Percentiles rank a stretch among this genome's conserved stretches.
Conservation (phyloP, 2,888 invertebrate genomes). For the Athalia circularis region DNA sequence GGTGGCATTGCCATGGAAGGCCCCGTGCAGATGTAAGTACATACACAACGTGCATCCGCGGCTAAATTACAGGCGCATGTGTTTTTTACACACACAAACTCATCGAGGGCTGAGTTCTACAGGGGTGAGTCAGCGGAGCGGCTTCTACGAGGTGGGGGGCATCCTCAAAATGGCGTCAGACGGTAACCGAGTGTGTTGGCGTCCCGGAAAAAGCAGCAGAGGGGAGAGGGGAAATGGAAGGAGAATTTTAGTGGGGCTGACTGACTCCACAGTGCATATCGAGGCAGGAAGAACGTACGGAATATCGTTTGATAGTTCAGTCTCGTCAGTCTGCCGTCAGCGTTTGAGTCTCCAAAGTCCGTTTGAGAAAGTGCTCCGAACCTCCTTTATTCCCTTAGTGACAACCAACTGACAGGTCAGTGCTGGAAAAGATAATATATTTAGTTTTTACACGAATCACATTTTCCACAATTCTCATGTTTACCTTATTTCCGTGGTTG, state of each 20-base stretch:
- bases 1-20: too few relatives aligned
- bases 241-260: conserved; percentile 17
- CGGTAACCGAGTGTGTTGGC: neutral
- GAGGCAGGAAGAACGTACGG: conserved; percentile 31
- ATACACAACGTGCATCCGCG: too few relatives aligned
- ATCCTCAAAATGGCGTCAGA: conserved; percentile 42
- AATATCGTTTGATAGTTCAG: conserved; percentile 23
- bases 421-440: conserved; percentile 46
- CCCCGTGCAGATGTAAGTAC: too few relatives aligned
- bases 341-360: conserved; percentile 18
- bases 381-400: conserved; percentile 16
- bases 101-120: conserved; percentile 20
- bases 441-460: neutral
- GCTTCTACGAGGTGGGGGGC: neutral
- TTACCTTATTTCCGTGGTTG: neutral
- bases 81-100: neutral
- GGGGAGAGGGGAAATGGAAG: conserved; percentile 14
- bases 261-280: conserved; percentile 39
- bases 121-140: conserved; percentile 35
- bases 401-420: conserved; percentile 65
- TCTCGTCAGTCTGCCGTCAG: conserved; percentile 36
- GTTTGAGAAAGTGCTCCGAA: conserved; percentile 15
- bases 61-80: too few relatives aligned
- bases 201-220: neutral
- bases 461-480: neutral